Base-by-base conservation (phyloP, 2,888 invertebrate genomes). In the Slavum lentiscoides region DNA sequence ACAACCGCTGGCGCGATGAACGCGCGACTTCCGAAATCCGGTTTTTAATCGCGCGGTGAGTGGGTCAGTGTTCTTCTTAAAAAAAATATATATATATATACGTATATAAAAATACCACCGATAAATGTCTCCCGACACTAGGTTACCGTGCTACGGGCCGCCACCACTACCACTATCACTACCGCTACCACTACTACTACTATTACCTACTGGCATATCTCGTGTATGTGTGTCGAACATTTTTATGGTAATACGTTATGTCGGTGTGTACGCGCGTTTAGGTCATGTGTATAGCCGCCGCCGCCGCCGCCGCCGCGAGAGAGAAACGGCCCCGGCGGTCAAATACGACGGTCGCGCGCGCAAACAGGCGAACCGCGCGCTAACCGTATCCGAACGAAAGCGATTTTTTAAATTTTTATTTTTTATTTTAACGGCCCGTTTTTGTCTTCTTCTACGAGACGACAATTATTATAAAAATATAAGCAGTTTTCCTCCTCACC, bases 21-120 rank as follows among this genome's bases (percentile, higher is more conserved):
- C 13, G 58, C 43, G 64, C 30, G 43, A 80, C 80, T 80, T 80
- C 69, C 55, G 80, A 80, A 80, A 80, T 80, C 80, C 80, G 80
- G 80, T 80, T 80, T 80, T 13, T 15, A 64, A 8, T 19, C 15
- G 7, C 39, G 39, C 39, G 39, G 39, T 39, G 43, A 43, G 43
- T 43, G 43, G 43, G 43, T 43, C 43, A 43, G 7, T 43, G 43
- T 43, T 43, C 43, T 43, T 43, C 43, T 30, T 4, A 4, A 30
- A 30, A 30, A 30, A 30, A 30, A 30, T 30, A 4, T 2, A 30
- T 59, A 53, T 13, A 53, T 53, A 15, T 55, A 11, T 55, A 55
- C 55, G 19, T 69, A 62, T 62, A 75, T 39, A 55, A 30, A 61
- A 43, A 43, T 58, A 23, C 58, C 62, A 49, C 15, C 62, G n/a